These are phyloP conservation scores for Pangasius sanitwongsei DNA, from an alignment of 2,797 vertebrate genomes.

Conservation along the genomic window DNA sequence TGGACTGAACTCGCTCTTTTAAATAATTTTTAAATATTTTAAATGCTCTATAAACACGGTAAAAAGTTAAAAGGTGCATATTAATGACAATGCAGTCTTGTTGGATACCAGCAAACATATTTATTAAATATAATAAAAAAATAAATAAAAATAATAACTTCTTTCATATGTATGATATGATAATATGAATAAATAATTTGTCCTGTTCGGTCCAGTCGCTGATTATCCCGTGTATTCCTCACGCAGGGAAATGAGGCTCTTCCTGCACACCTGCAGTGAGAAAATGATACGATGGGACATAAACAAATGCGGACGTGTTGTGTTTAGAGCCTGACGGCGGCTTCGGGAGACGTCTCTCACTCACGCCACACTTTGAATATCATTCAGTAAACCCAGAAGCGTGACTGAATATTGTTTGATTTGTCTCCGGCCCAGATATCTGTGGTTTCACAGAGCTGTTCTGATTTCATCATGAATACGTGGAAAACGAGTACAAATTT, in stretches of 20 bases:
- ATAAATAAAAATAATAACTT: not conserved
- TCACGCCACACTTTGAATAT: not conserved
- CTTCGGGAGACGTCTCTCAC: not conserved
- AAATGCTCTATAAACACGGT: not conserved
- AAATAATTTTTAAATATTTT: slow-evolving; percentile 3
- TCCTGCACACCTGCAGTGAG: slow-evolving; percentile 9
- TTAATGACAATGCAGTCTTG: not conserved
- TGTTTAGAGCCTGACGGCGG: not conserved
- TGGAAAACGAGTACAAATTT: not conserved
- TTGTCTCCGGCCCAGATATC: not conserved
- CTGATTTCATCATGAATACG: not conserved
- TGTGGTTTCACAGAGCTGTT: not conserved
- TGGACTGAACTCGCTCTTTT: not conserved
- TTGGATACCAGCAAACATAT: not conserved
- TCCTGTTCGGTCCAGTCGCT: not conserved
- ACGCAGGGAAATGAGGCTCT: not conserved
- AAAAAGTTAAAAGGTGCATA: not conserved
- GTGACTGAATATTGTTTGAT: not conserved
- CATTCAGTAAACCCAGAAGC: not conserved
- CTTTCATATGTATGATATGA: not conserved
- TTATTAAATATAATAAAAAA: not conserved
- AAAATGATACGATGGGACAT: not conserved
- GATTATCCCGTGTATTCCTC: too few relatives aligned
- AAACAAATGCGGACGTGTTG: not conserved
- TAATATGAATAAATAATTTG: not conserved